Percentiles rank a stretch among this genome's conserved stretches.
Evolutionary conservation across 2,113 vertebrate species (phyloP).

Genomic region (Hyperopisus bebe): DNA sequence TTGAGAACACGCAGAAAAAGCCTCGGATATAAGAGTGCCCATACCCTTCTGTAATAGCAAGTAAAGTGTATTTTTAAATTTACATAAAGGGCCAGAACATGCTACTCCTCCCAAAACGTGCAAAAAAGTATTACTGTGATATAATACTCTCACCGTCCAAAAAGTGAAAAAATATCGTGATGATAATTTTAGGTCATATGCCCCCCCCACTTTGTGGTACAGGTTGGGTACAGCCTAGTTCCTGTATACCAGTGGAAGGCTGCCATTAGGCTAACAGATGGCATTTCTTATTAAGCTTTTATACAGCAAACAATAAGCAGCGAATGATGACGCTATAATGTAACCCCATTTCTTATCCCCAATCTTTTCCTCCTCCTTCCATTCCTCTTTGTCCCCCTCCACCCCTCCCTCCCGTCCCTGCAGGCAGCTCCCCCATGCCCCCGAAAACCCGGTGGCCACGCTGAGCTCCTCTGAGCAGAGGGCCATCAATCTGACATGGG

Average conservation of each 20-base stretch:
- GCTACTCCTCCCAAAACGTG: too few relatives aligned
- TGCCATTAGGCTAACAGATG: background rate
- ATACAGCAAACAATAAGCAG: background rate
- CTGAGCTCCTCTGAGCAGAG: slow-evolving; percentile 74
- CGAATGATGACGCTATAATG: background rate
- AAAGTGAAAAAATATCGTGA: too few relatives aligned
- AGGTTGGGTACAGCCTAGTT: background rate
- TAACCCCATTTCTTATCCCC: slow-evolving; percentile 23
- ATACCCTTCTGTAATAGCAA: too few relatives aligned
- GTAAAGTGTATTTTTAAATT: too few relatives aligned
- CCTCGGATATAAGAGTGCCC: too few relatives aligned
- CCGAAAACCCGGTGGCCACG: slow-evolving; percentile 75
- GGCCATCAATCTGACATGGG: slow-evolving; percentile 91
- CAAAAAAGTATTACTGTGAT: too few relatives aligned
- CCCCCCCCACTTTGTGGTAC: too few relatives aligned
- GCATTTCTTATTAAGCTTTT: background rate
- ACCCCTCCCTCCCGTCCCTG: slow-evolving; percentile 30
- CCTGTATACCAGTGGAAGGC: background rate
- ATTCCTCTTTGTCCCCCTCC: slow-evolving; percentile 23
- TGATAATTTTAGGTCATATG: background rate
- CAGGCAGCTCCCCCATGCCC: slow-evolving; percentile 89
- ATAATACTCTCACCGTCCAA: too few relatives aligned
- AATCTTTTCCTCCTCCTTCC: slow-evolving; percentile 15
- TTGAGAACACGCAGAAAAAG: too few relatives aligned
- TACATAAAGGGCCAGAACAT: too few relatives aligned